Base-by-base conservation (phyloP, 2,113 vertebrate genomes). In the Centropus bengalensis region DNA sequence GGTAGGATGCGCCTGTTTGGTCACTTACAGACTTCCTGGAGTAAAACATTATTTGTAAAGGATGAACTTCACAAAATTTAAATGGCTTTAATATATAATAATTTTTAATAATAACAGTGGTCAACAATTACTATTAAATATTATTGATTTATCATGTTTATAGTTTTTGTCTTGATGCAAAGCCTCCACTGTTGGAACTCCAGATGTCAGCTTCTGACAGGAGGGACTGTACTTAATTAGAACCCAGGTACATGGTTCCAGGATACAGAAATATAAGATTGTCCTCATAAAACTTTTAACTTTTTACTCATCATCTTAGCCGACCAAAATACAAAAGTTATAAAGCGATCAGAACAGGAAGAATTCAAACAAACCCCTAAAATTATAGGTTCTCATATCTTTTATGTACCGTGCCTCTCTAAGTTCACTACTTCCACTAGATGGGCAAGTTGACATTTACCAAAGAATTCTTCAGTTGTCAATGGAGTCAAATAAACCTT, bases 1-100 rank as follows among this genome's bases (percentile, higher is more conserved):
- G 18, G 8, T 52, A 54, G 10, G 13, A 82, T 0, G 0, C 10
- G 12, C n/a, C 19, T 47, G 10, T 36, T 32, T 5, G 13, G 68
- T 36, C 44, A 59, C 49, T 75, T 22, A 49, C 0, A 79, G 32
- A 52, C 38, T 26, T 68, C 11, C 32, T 56, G 44, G 44, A 67
- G 14, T 30, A 73, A 92, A 66, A 38, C 6, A 47, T 2, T 76
- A 42, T n/a, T 86, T 81, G 70, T 54, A 58, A 36, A 89, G 36
- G 2, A 86, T 8, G 1, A 56, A 64, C 55, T 42, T 38, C 10
- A 68, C 32, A 42, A 64, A 78, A 55, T 5, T 32, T 59, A 6
- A 64, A 80, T 42, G 5, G 1, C 12, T 51, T 69, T 49, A 44
- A 62, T 14, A 30, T 15, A 64, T 24, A 60, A 18, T 27, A 32